A percentile compares a stretch with the other conserved stretches of the same genome.
Evolutionary conservation across 35 echinoderm and acorn worm genomes (phyloP).

Genomic region (Ptychodera flava): DNA sequence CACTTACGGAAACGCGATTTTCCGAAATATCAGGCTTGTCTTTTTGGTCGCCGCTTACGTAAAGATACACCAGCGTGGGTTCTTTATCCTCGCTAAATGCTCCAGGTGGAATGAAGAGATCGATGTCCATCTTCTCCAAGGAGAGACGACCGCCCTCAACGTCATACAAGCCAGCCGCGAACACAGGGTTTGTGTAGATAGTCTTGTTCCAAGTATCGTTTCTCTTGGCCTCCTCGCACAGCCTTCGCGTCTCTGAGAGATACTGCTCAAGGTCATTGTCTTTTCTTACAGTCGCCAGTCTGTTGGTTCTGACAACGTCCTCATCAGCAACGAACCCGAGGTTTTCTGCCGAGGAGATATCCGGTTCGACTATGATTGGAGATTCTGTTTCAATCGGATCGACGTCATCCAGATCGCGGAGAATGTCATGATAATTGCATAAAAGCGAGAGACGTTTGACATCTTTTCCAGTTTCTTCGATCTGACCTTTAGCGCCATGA

Average conservation of each 20-base stretch:
- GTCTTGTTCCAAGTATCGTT: background rate
- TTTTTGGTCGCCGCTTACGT: background rate
- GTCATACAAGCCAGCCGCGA: background rate
- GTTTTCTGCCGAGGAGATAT: too few relatives aligned
- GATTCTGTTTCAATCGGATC: too few relatives aligned
- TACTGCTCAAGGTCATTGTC: background rate
- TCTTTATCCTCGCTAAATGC: background rate
- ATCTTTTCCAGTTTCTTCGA: too few relatives aligned
- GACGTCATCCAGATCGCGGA: too few relatives aligned
- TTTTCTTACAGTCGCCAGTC: too few relatives aligned
- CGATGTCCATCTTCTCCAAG: background rate
- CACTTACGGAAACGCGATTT: background rate
- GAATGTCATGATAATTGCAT: too few relatives aligned
- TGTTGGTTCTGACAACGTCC: too few relatives aligned
- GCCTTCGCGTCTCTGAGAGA: background rate
- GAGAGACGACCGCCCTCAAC: background rate
- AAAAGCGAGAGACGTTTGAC: too few relatives aligned
- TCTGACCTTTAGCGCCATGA: too few relatives aligned
- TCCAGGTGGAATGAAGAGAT: constrained; percentile 11
- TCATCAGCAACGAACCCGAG: too few relatives aligned
- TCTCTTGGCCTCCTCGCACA: background rate
- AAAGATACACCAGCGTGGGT: constrained; percentile 10
- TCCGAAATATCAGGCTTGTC: background rate
- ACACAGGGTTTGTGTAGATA: background rate
- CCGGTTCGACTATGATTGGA: too few relatives aligned